Conservation (phyloP, 2,888 invertebrate species). For the Leucozona laternaria region DNA sequence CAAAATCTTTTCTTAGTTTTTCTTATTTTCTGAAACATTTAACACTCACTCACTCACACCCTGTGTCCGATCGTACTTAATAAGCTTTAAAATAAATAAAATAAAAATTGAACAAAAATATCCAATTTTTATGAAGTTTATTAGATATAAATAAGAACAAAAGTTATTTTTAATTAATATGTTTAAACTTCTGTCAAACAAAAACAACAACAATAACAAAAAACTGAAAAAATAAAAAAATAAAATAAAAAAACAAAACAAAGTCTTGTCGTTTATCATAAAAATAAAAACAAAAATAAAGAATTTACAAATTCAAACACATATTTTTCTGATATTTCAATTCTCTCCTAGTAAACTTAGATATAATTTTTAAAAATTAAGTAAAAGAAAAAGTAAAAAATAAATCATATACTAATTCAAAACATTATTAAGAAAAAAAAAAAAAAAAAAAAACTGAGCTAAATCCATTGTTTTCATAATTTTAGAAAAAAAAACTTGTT, state of each 20-base stretch:
- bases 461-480: slow-evolving; percentile 72
- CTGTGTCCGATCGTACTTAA: slow-evolving; percentile 71
- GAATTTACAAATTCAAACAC: slow-evolving; percentile 37
- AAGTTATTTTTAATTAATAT: slow-evolving; percentile 48
- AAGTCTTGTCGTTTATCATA: slow-evolving; percentile 65
- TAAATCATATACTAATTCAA: slow-evolving; percentile 63
- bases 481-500: slow-evolving; percentile 67
- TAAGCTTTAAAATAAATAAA: slow-evolving; percentile 65
- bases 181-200: slow-evolving; percentile 57
- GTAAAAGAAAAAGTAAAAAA: slow-evolving; percentile 37
- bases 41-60: slow-evolving; percentile 41
- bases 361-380: slow-evolving; percentile 67
- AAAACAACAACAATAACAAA: slow-evolving; percentile 9
- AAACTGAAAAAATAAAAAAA: slow-evolving; percentile 14
- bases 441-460: slow-evolving; percentile 34
- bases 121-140: slow-evolving; percentile 56
- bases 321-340: slow-evolving; percentile 75
- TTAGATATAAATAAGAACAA: slow-evolving; percentile 23
- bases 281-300: slow-evolving; percentile 34
- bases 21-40: slow-evolving; percentile 31
- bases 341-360: slow-evolving; percentile 73
- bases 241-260: no score
- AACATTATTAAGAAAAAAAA: slow-evolving; percentile 18
- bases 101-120: slow-evolving; percentile 45
- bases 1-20: slow-evolving; percentile 3